Evolutionary conservation across 2,113 vertebrate genomes (phyloP).

Genomic region (Melanostigma gelatinosum): DNA sequence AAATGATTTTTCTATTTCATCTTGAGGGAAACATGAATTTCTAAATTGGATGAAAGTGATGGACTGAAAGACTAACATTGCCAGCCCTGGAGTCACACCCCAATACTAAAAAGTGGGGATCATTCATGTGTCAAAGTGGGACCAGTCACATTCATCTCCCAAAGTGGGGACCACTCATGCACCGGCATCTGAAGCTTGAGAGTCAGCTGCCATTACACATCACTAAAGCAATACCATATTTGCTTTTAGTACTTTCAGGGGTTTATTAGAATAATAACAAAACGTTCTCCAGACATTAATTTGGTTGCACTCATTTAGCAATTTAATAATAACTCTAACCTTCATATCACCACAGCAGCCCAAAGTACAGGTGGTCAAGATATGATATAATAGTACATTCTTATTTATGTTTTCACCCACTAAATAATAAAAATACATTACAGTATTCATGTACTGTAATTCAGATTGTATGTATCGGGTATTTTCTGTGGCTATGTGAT

Average conservation of each 20-base stretch:
- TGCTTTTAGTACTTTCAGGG: neutral
- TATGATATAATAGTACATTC: neutral
- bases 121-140: neutral
- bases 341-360: neutral
- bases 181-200: neutral
- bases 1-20: constrained; percentile 40
- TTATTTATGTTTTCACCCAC: neutral
- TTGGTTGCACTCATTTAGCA: neutral
- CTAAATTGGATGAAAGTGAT: neutral
- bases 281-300: neutral
- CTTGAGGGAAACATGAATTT: neutral
- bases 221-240: neutral
- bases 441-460: too few species aligned
- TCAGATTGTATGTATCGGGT: neutral
- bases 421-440: neutral
- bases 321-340: neutral
- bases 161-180: neutral
- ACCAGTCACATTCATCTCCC: too few species aligned
- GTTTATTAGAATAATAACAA: too few species aligned
- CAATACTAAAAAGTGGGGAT: neutral
- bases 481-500: neutral
- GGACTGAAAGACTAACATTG: too few species aligned
- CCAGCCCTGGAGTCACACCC: too few species aligned
- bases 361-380: neutral
- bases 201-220: neutral